These are phyloP conservation scores for Caenorhabditis uteleia DNA, from an alignment of 2,888 invertebrate species.

Conservation along the genomic window DNA sequence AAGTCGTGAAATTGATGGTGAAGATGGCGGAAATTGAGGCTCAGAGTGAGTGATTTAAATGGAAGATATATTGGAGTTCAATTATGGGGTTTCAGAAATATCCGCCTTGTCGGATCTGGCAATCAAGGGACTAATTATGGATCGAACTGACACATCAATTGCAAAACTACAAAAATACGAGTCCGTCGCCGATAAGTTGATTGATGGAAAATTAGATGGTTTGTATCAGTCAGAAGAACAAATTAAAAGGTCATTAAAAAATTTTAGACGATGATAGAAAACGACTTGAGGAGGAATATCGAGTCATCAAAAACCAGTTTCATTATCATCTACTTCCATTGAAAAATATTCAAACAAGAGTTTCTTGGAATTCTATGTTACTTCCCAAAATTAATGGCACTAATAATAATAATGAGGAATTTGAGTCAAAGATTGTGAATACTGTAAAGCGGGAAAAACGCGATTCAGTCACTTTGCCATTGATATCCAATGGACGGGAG, in stretches of 20 bases:
- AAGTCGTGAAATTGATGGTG: slow-evolving; percentile 85
- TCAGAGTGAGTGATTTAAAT: slow-evolving; percentile 76
- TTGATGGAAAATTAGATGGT: slow-evolving; percentile 60
- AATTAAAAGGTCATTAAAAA: not conserved
- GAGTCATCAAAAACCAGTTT: slow-evolving; percentile 65
- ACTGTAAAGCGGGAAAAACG: slow-evolving; percentile 18
- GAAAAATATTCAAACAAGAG: slow-evolving; percentile 55
- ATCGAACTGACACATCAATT: slow-evolving; percentile 64
- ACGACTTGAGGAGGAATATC: slow-evolving; percentile 63
- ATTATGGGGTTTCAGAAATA: slow-evolving; percentile 54
- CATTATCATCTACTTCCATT: slow-evolving; percentile 66
- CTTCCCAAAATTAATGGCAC: slow-evolving; percentile 48
- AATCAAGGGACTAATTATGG: slow-evolving; percentile 59
- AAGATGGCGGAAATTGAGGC: slow-evolving; percentile 92
- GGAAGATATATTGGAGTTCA: not conserved
- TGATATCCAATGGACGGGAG: slow-evolving; percentile 23
- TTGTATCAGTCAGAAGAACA: not conserved
- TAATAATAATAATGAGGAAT: slow-evolving; percentile 14
- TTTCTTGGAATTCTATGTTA: slow-evolving; percentile 65
- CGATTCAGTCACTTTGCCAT: slow-evolving; percentile 14
- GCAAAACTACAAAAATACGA: slow-evolving; percentile 64
- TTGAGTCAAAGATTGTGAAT: too few relatives aligned
- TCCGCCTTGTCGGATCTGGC: slow-evolving; percentile 63
- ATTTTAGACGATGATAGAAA: slow-evolving; percentile 54
- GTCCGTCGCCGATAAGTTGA: slow-evolving; percentile 62